Base-by-base conservation (phyloP, 2,113 vertebrate species). In the Ramphastos sulfuratus region DNA sequence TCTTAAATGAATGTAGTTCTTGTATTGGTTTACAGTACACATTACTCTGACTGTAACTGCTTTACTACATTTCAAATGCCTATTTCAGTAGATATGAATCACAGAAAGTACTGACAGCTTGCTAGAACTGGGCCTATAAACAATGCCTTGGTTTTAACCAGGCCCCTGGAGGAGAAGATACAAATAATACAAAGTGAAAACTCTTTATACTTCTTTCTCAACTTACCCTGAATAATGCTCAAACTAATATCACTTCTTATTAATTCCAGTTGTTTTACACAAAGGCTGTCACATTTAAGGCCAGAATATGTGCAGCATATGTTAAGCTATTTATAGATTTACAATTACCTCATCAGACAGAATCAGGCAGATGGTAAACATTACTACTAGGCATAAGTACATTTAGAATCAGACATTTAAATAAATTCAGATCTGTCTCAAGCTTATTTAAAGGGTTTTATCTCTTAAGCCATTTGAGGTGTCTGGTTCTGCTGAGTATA, bases 401-500 rank as follows among this genome's bases (percentile, higher is more conserved):
- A 97, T 98, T 97, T 95, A 97, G 97, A 98, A 97, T 97, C 97
- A 98, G 98, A 97, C 97, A 97, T 98, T 98, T 97, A 97, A 98
- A 98, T 98, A 98, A 98, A 98, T 98, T 98, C 97, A 97, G 94
- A 95, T 97, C 98, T 97, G 94, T 98, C 97, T 97, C 97, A 97
- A 98, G 98, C 98, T 98, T 97, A 98, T 98, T 98, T 98, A 98
- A 98, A 97, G 97, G 97, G 96, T 98, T 97, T 97, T 96, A 95
- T 97, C 97, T 97, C 96, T 97, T 97, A 97, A 98, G 95, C 96
- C 96, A 86, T 97, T 97, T 94, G 89, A 77, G 95, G 97, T 97
- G 96, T 96, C 96, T 97, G 95, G 91, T 97, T 96, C 89, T 96
- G 66, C 92, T 93, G 59, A 83, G 93, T 90, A n/a, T 93, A 89